Evolutionary conservation across 2,797 vertebrate genomes (phyloP), one percentile per base, ranked within the genome.

Genomic region (Cyprinodon diabolis): DNA sequence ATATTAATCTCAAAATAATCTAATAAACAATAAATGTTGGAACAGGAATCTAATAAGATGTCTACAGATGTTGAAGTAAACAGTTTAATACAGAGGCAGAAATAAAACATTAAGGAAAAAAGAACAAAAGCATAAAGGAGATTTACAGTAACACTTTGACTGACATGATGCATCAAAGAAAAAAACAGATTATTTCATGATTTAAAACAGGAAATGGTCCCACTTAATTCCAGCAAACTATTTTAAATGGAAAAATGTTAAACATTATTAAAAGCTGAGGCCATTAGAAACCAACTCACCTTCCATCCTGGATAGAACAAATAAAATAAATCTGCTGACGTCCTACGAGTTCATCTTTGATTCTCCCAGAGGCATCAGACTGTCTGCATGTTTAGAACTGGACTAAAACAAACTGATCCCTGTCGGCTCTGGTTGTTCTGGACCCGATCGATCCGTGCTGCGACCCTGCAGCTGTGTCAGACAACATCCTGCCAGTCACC

Each of bases 361-460:
- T 60, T 45, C 19, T 48, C 17, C 57, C 43, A 25, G 19, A 77
- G 25, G n/a, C 73, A 30, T 70, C 30, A 17, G 49, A 37, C 52
- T 63, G 73, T 2, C 21, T 35, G 85, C 8, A 25, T 63, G 52
- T 71, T 73, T 47, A 40, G 43, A 88, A 76, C 74, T 10, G 68
- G 65, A 66, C 58, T 40, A 43, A 77, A 78, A 74, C 68, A 37
- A n/a, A 80, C 67, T 63, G 71, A 84, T 54, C 78, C 72, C 60
- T 12, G 69, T 56, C 14, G 60, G 23, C 77, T 85, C 21, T 5
- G 6, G 66, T 15, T 72, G 78, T 68, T 75, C 67, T 54, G 55
- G 62, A 78, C 67, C 90, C 88, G 84, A 83, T 74, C 19, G 8
- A 87, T 95, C 94, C 65, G 94, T 94, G 72, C 43, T 0, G 55